A percentile compares a stretch with the other conserved stretches of the same genome.
Conservation (phyloP, 2,113 vertebrate genomes). For the Toxotes jaculatrix region DNA sequence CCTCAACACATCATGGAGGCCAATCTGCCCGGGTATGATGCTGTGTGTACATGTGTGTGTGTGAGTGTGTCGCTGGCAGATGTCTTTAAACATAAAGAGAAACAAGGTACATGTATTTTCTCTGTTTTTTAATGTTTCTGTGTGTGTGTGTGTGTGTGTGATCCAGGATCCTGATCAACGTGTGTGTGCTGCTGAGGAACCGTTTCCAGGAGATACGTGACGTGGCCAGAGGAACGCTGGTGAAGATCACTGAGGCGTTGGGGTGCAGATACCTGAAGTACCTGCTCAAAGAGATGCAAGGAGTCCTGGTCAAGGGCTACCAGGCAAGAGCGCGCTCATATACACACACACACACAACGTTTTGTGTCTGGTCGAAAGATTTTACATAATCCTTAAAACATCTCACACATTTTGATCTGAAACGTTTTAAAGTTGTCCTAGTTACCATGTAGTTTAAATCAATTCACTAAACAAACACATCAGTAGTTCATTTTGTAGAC, state of each 20-base stretch:
- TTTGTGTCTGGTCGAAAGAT: too few relatives aligned
- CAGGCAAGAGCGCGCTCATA: slow-evolving; percentile 84
- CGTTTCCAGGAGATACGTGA: slow-evolving; percentile 96
- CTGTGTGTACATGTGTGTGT: not conserved
- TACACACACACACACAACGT: rapidly evolving
- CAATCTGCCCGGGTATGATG: slow-evolving; percentile 89
- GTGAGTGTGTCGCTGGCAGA: not conserved
- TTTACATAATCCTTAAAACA: too few relatives aligned
- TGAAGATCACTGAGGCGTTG: slow-evolving; percentile 92
- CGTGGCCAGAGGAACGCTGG: slow-evolving; percentile 90
- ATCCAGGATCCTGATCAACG: slow-evolving; percentile 92
- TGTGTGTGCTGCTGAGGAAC: slow-evolving; percentile 93
- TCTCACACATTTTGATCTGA: too few relatives aligned
- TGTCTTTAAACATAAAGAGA: not conserved
- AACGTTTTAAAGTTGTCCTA: too few relatives aligned
- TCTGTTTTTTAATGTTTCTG: not conserved
- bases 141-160: not conserved
- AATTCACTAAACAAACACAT: too few relatives aligned
- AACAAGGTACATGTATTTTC: rapidly evolving
- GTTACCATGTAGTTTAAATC: too few relatives aligned
- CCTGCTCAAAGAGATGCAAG: slow-evolving; percentile 92
- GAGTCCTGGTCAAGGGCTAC: slow-evolving; percentile 92
- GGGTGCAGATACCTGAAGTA: slow-evolving; percentile 91
- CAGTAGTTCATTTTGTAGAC: too few relatives aligned
- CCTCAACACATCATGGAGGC: slow-evolving; percentile 91